Conservation (phyloP, 2,888 invertebrate genomes). For the Stratiomys singularior region DNA sequence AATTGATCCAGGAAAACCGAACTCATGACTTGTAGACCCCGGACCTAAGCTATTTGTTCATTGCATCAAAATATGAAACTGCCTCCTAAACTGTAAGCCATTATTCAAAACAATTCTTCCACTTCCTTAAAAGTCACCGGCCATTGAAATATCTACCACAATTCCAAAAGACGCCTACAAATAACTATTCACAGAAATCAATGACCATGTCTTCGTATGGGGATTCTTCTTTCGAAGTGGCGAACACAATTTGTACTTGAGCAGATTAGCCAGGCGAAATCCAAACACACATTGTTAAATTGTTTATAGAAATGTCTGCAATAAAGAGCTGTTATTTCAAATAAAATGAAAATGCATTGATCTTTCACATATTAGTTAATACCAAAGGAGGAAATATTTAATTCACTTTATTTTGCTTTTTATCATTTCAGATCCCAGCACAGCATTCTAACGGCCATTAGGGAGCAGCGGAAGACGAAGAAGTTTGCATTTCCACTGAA, state of each 20-base stretch:
- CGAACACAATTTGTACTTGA: slow-evolving; percentile 19
- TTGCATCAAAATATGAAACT: too few relatives aligned
- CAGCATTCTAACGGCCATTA: too few relatives aligned
- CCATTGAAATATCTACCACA: not conserved
- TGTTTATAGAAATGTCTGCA: not conserved
- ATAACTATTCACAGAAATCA: not conserved
- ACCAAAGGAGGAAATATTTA: not conserved
- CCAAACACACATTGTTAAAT: not conserved
- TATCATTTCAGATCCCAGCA: slow-evolving; percentile 15
- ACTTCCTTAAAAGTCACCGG: not conserved
- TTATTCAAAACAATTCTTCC: slow-evolving; percentile 18
- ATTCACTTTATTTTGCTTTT: not conserved
- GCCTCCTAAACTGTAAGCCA: not conserved
- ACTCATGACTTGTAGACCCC: too few relatives aligned
- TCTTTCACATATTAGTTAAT: not conserved
- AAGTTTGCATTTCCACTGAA: not conserved
- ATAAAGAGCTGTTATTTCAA: not conserved
- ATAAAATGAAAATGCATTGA: slow-evolving; percentile 1
- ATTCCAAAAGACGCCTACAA: not conserved
- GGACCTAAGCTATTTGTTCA: too few relatives aligned
- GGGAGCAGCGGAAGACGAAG: not conserved
- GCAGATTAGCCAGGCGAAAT: slow-evolving; percentile 13
- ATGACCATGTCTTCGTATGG: not conserved
- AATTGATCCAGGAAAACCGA: too few relatives aligned
- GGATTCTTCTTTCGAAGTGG: not conserved